Percentiles rank a stretch among this genome's conserved stretches.
Conservation (phyloP, 2,797 vertebrate species). For the Synaphobranchus kaupii region DNA sequence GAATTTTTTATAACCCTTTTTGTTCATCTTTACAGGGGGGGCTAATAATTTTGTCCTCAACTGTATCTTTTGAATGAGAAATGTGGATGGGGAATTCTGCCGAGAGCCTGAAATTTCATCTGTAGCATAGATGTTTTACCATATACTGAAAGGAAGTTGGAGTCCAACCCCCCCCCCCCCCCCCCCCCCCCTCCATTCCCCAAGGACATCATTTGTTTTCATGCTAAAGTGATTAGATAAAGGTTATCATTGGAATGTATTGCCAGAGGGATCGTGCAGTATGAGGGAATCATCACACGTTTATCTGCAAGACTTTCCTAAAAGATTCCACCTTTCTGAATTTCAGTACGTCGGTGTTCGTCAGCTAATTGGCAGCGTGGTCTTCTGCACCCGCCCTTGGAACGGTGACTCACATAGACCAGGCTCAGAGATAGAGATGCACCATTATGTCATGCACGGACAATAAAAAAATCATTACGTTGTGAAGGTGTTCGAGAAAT, state of each 20-base stretch:
- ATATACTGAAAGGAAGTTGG: background rate
- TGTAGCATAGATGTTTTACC: background rate
- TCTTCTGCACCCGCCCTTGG: conserved; percentile 16
- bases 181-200: background rate
- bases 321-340: background rate
- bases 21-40: no score
- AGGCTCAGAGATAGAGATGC: background rate
- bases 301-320: background rate
- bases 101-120: background rate
- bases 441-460: background rate
- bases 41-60: no score
- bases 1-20: no score
- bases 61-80: background rate
- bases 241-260: conserved; percentile 20
- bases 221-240: conserved; percentile 21
- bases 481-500: background rate
- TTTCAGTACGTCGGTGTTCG: background rate
- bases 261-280: conserved; percentile 18
- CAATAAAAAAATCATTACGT: background rate
- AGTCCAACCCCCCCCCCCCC: background rate
- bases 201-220: conserved; percentile 21
- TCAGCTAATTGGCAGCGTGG: conserved; percentile 15
- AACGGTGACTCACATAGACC: conserved; percentile 15
- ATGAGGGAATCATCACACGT: background rate
- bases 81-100: background rate